Percentiles rank a stretch among this genome's conserved stretches.
These are phyloP conservation scores for Aporophyla lueneburgensis DNA, from an alignment of 2,888 invertebrate genomes.

Conservation along the genomic window DNA sequence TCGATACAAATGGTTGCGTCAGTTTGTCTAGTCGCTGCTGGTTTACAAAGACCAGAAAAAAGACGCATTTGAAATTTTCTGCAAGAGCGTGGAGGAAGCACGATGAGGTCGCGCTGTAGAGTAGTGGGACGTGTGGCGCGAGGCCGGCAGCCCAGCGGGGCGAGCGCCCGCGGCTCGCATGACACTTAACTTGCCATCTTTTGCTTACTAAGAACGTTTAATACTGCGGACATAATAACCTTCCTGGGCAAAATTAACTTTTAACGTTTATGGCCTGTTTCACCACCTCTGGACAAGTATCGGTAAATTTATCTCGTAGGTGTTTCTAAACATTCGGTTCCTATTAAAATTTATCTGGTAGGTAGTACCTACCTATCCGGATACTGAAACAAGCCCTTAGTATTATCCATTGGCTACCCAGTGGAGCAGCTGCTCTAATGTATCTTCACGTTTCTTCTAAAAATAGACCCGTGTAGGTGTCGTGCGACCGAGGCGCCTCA, in stretches of 20 bases:
- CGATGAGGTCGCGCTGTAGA: slow-evolving; percentile 41
- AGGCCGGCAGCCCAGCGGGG: slow-evolving; percentile 22
- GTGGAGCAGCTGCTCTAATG: slow-evolving; percentile 20
- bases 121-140: slow-evolving; percentile 43
- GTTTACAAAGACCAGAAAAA: slow-evolving; percentile 1
- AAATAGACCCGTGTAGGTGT: slow-evolving; percentile 52
- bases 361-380: neutral
- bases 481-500: slow-evolving; percentile 62
- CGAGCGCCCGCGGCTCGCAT: slow-evolving; percentile 59
- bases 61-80: slow-evolving; percentile 10
- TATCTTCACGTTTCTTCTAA: slow-evolving; percentile 20
- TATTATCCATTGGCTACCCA: slow-evolving; percentile 32
- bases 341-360: neutral
- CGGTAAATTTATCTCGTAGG: neutral
- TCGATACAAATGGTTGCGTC: neutral
- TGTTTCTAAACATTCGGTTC: neutral
- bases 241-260: slow-evolving; percentile 21
- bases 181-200: slow-evolving; percentile 61
- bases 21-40: neutral
- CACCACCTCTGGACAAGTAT: neutral
- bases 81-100: slow-evolving; percentile 54
- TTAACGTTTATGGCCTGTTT: slow-evolving; percentile 23
- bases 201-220: slow-evolving; percentile 33
- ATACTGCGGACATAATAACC: slow-evolving; percentile 9
- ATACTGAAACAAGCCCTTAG: slow-evolving; percentile 24